Base-by-base conservation (phyloP, 2,113 vertebrate genomes). In the Thermophis baileyi region DNA sequence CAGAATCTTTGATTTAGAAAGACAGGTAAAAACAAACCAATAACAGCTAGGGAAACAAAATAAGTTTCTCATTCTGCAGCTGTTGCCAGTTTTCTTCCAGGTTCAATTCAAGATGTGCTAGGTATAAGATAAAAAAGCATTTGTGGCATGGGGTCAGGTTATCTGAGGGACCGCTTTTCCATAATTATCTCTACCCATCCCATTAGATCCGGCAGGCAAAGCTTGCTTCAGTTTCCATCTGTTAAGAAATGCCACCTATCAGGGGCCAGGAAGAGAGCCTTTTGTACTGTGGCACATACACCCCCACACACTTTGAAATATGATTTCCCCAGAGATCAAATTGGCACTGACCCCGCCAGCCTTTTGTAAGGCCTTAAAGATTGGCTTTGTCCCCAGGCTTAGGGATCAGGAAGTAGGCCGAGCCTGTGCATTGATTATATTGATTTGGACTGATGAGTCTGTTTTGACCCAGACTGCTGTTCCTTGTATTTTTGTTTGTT, bases 1-100 rank as follows among this genome's bases (percentile, higher is more conserved):
- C 87, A 93, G 91, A 93, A 25, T 94, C 81, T 88, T 91, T 0
- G 0, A 14, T 89, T 51, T 91, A 93, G 86, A 95, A 89, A 94
- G 91, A 91, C 90, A 94, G 63, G 27, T 4, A 53, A 22, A 90
- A 85, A 89, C 50, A 40, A 0, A 0, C 25, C 0, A 1, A 27
- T 0, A 7, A 87, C 57, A 93, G 60, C 9, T 24, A 88, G 57
- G 60, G 93, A 89, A 92, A n/a, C 3, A 69, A 81, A 3, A n/a
- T 90, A 60, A 0, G 3, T 25, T 35, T 10, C 0, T 7, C 91
- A n/a, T 69, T 81, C 74, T 44, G 35, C 35, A 40, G 74, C 18
- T 81, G 18, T 44, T 81, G 69, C 18, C 3, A 3, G n/a, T 81
- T 40, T 81, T 20, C 74, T 81, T 20, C 74, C 74, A 9, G 35